phyloP scores from a whole-genome alignment of 1,140 invertebrate genomes.

The Bombus polaris region DNA sequence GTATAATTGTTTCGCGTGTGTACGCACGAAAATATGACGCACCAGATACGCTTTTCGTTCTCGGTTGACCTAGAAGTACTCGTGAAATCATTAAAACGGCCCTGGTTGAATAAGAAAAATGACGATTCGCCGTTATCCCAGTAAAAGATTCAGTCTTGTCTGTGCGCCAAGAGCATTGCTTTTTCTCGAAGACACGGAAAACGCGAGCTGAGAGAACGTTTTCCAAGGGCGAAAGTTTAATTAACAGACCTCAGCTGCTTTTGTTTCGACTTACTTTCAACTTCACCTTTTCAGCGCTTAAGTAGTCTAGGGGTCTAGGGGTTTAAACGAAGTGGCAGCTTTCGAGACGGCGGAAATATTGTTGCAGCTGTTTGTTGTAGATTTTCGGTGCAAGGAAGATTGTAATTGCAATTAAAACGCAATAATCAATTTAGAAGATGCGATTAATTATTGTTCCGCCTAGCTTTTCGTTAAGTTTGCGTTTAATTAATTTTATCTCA shows the following conservation, averaged over 20 bases:
- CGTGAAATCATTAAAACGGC: background rate
- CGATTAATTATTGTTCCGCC: background rate
- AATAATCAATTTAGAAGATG: background rate
- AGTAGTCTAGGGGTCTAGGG: background rate
- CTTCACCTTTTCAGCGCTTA: background rate
- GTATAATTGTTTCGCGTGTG: background rate
- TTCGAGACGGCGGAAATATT: background rate
- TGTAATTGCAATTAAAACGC: background rate
- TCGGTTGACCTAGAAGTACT: background rate
- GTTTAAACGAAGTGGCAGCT: constrained; percentile 18
- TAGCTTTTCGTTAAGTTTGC: background rate
- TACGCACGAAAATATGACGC: constrained; percentile 6
- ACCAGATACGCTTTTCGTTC: background rate
- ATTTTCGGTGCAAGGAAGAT: background rate
- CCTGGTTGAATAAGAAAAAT: background rate
- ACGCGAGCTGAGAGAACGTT: background rate
- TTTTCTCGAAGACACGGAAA: constrained; percentile 12
- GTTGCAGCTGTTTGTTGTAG: background rate
- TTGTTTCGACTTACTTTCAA: constrained; percentile 33
- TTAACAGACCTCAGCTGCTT: constrained; percentile 6
- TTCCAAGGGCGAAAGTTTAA: constrained; percentile 28
- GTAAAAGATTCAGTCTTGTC: background rate
- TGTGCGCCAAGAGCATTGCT: background rate
- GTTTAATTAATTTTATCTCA: background rate
- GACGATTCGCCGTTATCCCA: background rate